Conservation (phyloP, 92 coral and sea anemone species). For the Diadumene lineata region DNA sequence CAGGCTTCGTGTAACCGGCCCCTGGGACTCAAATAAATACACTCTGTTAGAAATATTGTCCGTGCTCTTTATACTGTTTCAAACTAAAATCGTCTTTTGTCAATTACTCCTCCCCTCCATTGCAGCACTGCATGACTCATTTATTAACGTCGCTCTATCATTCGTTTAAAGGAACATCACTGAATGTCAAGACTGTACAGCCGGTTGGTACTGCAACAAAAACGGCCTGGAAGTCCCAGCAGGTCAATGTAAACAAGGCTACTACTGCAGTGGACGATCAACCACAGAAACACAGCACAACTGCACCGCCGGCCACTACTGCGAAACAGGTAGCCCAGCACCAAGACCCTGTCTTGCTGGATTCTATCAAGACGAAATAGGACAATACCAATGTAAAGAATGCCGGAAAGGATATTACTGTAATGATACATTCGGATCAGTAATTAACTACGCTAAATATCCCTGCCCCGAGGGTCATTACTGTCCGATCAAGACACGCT, state of each 20-base stretch:
- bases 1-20: too few species aligned
- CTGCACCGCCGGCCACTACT: conserved; percentile 81
- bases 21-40: too few species aligned
- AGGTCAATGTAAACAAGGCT: conserved; percentile 70
- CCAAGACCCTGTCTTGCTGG: conserved; percentile 91
- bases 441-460: conserved; percentile 54
- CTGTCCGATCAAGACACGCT: conserved; percentile 80
- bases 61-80: too few species aligned
- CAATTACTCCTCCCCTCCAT: too few species aligned
- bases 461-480: conserved; percentile 86
- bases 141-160: neutral
- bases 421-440: conserved; percentile 83
- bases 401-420: conserved; percentile 88
- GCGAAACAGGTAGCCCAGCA: conserved; percentile 71
- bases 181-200: conserved; percentile 87
- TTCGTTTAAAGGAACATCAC: conserved; percentile 57
- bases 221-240: conserved; percentile 81
- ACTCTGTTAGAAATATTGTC: too few species aligned
- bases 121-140: too few species aligned
- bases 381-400: conserved; percentile 58
- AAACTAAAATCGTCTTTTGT: too few species aligned
- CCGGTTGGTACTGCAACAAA: conserved; percentile 95
- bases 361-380: conserved; percentile 67
- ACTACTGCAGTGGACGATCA: conserved; percentile 88
- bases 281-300: conserved; percentile 52